A percentile compares a stretch with the other conserved stretches of the same genome.
These are phyloP conservation scores for Brachionus asplanchnoidis DNA, from an alignment of 1,140 invertebrate species.

Conservation along the genomic window DNA sequence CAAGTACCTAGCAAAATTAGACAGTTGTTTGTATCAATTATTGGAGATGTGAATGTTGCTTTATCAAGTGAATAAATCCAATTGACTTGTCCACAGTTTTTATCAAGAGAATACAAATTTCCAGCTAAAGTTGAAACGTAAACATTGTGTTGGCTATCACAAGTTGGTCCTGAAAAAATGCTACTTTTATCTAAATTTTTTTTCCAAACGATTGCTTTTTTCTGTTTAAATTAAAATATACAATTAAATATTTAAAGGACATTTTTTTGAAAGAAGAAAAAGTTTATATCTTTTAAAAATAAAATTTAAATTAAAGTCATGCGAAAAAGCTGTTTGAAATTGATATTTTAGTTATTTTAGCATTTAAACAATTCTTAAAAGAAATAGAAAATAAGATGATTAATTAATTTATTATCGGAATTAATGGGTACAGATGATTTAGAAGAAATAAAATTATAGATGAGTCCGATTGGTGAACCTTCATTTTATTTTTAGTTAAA, in stretches of 20 bases:
- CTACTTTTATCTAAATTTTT: slow-evolving; percentile 52
- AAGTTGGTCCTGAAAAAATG: slow-evolving; percentile 63
- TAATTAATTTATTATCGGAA: too few relatives aligned
- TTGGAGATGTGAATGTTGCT: slow-evolving; percentile 63
- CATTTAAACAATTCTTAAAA: too few relatives aligned
- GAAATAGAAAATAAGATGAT: too few relatives aligned
- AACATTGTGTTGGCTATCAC: slow-evolving; percentile 56
- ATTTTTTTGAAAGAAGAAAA: too few relatives aligned
- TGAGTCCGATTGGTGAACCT: too few relatives aligned
- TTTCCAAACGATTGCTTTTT: background rate
- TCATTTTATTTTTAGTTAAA: too few relatives aligned
- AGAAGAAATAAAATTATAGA: too few relatives aligned
- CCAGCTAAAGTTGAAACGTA: slow-evolving; percentile 63
- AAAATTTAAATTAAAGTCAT: background rate
- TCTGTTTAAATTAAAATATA: background rate
- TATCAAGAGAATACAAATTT: slow-evolving; percentile 58
- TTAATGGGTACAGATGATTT: too few relatives aligned
- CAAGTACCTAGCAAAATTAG: background rate
- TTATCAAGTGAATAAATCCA: slow-evolving; percentile 60
- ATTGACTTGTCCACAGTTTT: slow-evolving; percentile 52
- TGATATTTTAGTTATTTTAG: too few relatives aligned
- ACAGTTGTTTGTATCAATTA: background rate
- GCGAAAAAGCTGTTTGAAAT: too few relatives aligned
- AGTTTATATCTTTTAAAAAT: too few relatives aligned
- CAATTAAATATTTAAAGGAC: too few relatives aligned